Evolutionary conservation across 2,797 vertebrate species (phyloP).

Genomic region (Zalophus californianus): DNA sequence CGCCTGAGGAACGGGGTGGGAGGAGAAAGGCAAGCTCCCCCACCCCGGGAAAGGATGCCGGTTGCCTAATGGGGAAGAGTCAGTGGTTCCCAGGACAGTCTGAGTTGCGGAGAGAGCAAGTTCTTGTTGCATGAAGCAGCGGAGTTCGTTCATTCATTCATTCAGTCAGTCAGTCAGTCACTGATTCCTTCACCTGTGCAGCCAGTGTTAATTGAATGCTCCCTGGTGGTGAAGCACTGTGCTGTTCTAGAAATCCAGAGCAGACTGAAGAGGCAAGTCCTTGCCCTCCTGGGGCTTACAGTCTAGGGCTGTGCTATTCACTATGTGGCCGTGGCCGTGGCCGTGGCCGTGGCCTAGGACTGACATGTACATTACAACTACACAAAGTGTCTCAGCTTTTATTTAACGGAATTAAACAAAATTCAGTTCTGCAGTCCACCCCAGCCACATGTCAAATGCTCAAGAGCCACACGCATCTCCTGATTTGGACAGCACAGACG

Average conservation of each 20-base stretch:
- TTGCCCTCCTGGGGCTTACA: not conserved
- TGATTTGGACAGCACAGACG: accelerated
- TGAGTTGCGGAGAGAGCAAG: not conserved
- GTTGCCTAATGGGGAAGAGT: not conserved
- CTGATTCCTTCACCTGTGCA: not conserved
- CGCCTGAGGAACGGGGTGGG: not conserved
- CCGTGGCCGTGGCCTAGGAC: not conserved
- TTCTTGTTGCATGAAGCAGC: not conserved
- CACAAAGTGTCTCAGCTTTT: not conserved
- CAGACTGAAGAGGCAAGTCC: not conserved
- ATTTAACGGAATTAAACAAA: not conserved
- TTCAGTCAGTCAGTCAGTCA: not conserved
- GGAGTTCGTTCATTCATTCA: not conserved
- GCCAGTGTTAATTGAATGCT: no score
- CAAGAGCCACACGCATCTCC: accelerated
- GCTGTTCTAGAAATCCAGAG: not conserved
- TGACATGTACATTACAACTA: not conserved
- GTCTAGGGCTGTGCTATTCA: not conserved
- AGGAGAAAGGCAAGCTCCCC: not conserved
- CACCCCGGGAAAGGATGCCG: no score
- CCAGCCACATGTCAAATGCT: accelerated
- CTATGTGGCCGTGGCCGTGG: accelerated
- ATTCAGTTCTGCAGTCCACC: not conserved
- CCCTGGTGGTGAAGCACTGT: not conserved
- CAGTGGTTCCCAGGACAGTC: accelerated